Percentiles rank a stretch among this genome's conserved stretches.
phyloP scores from a whole-genome alignment of 2,113 vertebrate genomes.

The Abramis brama region DNA sequence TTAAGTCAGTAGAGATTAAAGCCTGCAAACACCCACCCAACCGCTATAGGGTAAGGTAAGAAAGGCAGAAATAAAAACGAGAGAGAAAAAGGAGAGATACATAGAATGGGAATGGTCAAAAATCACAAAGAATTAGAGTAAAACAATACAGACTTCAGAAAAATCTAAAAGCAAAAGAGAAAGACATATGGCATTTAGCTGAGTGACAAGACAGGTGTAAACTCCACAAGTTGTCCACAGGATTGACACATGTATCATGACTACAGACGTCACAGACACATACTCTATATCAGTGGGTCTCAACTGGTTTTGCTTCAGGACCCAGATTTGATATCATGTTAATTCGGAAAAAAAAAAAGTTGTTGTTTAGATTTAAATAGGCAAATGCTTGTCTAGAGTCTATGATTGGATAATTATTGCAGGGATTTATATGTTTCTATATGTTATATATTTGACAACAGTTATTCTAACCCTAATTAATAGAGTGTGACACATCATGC shows the following conservation, averaged over 20 bases:
- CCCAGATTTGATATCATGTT: neutral
- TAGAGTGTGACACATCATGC: too few relatives aligned
- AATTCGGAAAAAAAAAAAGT: too few relatives aligned
- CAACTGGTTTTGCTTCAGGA: neutral
- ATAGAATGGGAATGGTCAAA: neutral
- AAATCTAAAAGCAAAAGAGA: constrained; percentile 24
- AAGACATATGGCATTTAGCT: constrained; percentile 45
- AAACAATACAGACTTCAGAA: neutral
- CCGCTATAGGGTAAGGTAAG: neutral
- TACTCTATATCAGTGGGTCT: neutral
- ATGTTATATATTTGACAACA: too few relatives aligned
- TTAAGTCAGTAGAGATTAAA: too few relatives aligned
- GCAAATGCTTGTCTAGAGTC: too few relatives aligned
- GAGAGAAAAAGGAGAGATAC: neutral
- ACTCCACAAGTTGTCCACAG: constrained; percentile 40
- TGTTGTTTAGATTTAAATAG: too few relatives aligned
- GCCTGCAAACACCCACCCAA: too few relatives aligned
- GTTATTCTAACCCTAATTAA: too few relatives aligned
- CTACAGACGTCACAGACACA: constrained; percentile 14
- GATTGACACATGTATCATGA: constrained; percentile 45
- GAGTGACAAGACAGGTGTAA: constrained; percentile 80
- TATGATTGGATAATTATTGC: too few relatives aligned
- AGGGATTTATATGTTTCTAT: too few relatives aligned
- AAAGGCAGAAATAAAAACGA: neutral
- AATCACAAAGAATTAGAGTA: neutral